These are phyloP conservation scores for Lepilemur septentrionalis DNA, from an alignment of 2,797 vertebrate genomes.

Conservation along the genomic window DNA sequence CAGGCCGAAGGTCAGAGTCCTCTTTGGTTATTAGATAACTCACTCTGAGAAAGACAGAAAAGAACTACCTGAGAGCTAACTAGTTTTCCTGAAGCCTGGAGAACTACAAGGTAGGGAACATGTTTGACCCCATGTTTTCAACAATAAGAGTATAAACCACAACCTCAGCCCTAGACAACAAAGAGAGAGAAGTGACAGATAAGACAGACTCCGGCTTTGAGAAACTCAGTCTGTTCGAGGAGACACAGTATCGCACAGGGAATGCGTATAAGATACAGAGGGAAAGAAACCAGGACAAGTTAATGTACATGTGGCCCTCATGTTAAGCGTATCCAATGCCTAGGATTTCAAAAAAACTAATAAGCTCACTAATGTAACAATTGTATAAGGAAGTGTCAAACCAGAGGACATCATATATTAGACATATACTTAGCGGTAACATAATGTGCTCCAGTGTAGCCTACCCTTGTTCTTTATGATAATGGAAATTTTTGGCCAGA, in stretches of 20 bases:
- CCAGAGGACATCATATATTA: background rate
- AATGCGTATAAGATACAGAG: background rate
- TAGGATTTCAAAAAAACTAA: background rate
- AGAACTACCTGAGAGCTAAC: background rate
- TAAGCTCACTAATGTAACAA: background rate
- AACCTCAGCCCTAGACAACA: background rate
- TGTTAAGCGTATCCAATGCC: background rate
- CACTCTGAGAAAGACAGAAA: background rate
- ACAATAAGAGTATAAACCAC: background rate
- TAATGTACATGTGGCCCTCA: background rate
- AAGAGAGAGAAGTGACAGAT: background rate
- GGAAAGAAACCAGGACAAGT: background rate
- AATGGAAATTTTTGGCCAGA: background rate
- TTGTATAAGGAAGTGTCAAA: background rate
- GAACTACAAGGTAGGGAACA: background rate
- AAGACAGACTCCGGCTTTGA: background rate
- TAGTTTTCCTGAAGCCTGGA: background rate
- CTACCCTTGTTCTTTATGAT: background rate
- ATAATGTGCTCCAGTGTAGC: background rate
- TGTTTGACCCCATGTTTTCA: background rate
- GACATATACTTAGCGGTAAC: background rate
- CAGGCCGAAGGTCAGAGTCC: conserved; percentile 65
- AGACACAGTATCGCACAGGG: background rate
- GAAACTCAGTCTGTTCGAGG: background rate
- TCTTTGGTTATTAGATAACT: conserved; percentile 67